phyloP scores from a whole-genome alignment of 2,888 invertebrate genomes.

The Pristionchus mayeri region DNA sequence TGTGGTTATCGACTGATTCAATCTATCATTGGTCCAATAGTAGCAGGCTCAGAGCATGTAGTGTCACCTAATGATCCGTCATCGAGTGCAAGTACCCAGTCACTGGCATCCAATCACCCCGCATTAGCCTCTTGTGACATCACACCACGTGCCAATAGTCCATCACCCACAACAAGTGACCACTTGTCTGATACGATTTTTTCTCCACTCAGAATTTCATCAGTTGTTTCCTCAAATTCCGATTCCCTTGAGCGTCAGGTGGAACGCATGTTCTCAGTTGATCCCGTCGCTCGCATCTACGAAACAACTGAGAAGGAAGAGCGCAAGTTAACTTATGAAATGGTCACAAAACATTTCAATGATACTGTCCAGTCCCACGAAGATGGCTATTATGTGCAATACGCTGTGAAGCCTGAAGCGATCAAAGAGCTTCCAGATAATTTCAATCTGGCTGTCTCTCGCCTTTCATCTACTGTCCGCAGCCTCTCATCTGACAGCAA shows the following conservation, averaged over 20 bases:
- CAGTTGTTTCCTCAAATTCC: no score
- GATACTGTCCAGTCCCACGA: background rate
- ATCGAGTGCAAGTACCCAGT: background rate
- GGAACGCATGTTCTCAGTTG: no score
- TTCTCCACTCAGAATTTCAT: background rate
- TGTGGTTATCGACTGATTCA: background rate
- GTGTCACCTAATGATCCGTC: background rate
- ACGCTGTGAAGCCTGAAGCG: background rate
- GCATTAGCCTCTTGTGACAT: no score
- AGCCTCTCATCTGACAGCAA: background rate
- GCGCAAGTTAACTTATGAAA: background rate
- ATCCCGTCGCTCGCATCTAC: no score
- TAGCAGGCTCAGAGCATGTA: background rate
- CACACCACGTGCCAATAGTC: no score
- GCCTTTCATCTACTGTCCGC: background rate
- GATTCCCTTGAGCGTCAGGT: no score
- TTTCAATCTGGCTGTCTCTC: background rate
- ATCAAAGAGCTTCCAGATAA: background rate
- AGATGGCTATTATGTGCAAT: background rate
- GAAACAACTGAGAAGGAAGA: background rate
- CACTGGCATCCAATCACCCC: no score
- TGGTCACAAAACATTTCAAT: background rate
- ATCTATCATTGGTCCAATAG: background rate
- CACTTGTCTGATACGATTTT: background rate
- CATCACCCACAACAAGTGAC: background rate